These are phyloP conservation scores for Nerophis ophidion DNA, from an alignment of 2,113 vertebrate species.

Conservation along the genomic window DNA sequence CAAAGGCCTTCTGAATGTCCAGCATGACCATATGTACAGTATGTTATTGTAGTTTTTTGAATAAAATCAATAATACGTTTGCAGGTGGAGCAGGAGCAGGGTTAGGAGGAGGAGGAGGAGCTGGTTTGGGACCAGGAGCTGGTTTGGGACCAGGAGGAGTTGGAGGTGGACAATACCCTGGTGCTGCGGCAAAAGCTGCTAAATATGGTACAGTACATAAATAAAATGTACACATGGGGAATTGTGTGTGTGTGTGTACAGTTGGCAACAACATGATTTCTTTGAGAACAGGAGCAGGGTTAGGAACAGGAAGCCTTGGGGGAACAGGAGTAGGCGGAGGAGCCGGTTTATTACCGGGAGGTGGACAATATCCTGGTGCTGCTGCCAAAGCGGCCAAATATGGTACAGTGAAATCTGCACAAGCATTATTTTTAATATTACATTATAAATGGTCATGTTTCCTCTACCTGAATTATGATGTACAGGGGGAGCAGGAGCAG, in stretches of 20 bases:
- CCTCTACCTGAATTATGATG: neutral
- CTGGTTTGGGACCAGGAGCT: constrained; percentile 1
- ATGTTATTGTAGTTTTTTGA: no score
- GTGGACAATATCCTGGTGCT: neutral
- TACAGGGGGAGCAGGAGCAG: no score
- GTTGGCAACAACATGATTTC: neutral
- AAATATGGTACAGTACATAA: constrained; percentile 7
- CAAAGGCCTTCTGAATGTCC: no score
- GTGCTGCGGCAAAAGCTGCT: constrained; percentile 15
- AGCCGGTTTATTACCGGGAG: neutral
- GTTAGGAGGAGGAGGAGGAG: constrained; percentile 13
- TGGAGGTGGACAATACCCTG: neutral
- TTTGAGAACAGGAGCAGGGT: constrained; percentile 9
- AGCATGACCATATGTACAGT: no score
- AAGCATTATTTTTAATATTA: no score
- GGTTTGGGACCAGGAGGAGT: neutral
- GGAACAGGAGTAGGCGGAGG: constrained; percentile 4
- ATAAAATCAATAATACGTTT: no score
- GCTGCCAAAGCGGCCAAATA: constrained; percentile 23
- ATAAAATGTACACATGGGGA: neutral
- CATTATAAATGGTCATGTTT: neutral
- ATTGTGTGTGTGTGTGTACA: no score
- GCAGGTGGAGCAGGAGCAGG: no score
- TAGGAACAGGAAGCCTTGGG: neutral
- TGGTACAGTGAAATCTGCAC: neutral